Evolutionary conservation across 2,113 vertebrate species (phyloP), one percentile per base, ranked within the genome.

Genomic region (Festucalex cinctus): DNA sequence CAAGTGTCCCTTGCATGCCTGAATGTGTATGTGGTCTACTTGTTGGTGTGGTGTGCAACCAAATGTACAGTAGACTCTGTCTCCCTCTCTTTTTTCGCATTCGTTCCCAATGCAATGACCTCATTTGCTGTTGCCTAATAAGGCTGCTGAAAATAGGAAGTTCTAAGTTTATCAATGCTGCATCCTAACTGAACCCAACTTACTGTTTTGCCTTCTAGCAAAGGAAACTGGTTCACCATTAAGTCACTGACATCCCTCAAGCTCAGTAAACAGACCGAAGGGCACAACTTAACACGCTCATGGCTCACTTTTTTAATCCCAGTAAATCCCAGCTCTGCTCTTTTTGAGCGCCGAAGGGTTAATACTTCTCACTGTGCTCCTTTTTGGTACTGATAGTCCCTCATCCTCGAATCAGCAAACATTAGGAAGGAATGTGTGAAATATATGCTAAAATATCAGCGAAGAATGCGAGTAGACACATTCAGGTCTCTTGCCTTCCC

Each of bases 211-310:
- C 36, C 28, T 14, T 71, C 81, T 82, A 84, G 83, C 80, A 73
- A 51, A 86, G 78, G 26, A 57, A 70, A 73, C 62, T 22, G 64
- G 59, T 60, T 72, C 63, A 32, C 16, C 0, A 46, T 72, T 74
- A 84, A 86, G 80, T 78, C 72, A 26, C 36, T 12, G 44, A 66
- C 71, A 74, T 80, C 81, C 44, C 65, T 79, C 36, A 64, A 64
- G 49, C 57, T 37, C 39, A 59, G 61, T 54, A 6, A 63, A 43
- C 19, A 75, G 54, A 49, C 66, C 26, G 22, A 48, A 74, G 61
- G 49, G 65, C 49, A 68, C 69, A 73, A 75, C 9, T 90, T 80
- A 84, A 86, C 77, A 13, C 32, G 54, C 82, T 88, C 54, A 74
- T 70, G 28, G 37, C 37, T 39, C 37, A 9, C 28, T 39, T 76